Conservation (phyloP, 2,113 vertebrate genomes). For the Glaucomys volans region DNA sequence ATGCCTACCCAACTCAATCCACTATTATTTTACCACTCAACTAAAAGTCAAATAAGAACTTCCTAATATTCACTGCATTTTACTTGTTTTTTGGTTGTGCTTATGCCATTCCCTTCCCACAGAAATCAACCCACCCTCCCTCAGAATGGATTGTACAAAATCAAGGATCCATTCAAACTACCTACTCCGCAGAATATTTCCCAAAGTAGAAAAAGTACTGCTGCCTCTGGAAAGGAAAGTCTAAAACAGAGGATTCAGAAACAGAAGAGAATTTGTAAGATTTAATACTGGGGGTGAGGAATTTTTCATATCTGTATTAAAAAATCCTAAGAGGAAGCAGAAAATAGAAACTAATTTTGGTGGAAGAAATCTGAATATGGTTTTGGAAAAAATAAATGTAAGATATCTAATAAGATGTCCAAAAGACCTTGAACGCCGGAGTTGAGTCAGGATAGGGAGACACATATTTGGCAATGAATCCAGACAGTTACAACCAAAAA, state of each 20-base stretch:
- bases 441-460: neutral
- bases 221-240: neutral
- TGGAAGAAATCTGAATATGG: neutral
- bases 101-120: neutral
- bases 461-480: neutral
- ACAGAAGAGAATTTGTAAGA: neutral
- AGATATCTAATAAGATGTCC: neutral
- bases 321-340: conserved; percentile 19
- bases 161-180: conserved; percentile 1
- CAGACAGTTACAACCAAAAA: neutral
- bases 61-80: neutral
- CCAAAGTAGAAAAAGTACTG: neutral
- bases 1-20: neutral
- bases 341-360: neutral
- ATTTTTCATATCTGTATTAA: neutral
- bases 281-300: neutral
- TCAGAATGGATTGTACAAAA: neutral
- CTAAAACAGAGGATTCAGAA: neutral
- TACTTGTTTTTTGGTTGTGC: neutral
- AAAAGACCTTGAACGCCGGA: neutral
- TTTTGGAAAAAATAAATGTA: conserved; percentile 22
- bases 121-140: neutral
- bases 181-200: neutral
- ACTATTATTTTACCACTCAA: conserved; percentile 1
- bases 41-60: neutral